Conservation (phyloP, 1,140 invertebrate genomes). For the Zelostemma sp. region DNA sequence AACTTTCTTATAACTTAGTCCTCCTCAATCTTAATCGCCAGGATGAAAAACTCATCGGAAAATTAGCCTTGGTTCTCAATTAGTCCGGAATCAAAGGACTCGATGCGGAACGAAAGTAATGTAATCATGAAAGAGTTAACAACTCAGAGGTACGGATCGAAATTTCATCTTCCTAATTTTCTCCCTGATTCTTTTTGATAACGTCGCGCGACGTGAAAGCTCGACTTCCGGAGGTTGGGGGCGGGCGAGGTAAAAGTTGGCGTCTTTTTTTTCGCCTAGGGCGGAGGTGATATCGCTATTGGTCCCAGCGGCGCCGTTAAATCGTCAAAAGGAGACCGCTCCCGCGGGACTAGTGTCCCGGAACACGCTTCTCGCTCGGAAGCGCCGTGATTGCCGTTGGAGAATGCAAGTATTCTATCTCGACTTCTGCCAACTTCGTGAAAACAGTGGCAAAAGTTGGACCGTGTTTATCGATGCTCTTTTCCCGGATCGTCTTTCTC, state of each 20-base stretch:
- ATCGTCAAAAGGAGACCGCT: conserved; percentile 37
- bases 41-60: too few relatives aligned
- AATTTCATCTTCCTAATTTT: conserved; percentile 29
- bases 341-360: conserved; percentile 19
- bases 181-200: conserved; percentile 11
- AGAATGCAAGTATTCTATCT: conserved; percentile 25
- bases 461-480: conserved; percentile 28
- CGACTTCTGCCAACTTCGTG: conserved; percentile 28
- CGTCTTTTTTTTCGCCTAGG: conserved; percentile 9
- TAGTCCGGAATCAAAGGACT: too few relatives aligned
- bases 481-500: too few relatives aligned
- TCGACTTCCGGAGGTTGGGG: neutral
- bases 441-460: conserved; percentile 33
- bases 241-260: conserved; percentile 1
- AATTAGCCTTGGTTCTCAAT: too few relatives aligned
- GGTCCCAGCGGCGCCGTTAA: conserved; percentile 36
- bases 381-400: conserved; percentile 29
- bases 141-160: conserved; percentile 20
- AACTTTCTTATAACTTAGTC: neutral
- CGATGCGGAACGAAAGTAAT: too few relatives aligned
- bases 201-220: conserved; percentile 5
- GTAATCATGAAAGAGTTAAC: conserved; percentile 22
- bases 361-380: conserved; percentile 14
- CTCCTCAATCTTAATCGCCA: too few relatives aligned
- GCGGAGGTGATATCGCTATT: conserved; percentile 33